Evolutionary conservation across 2,113 vertebrate genomes (phyloP).

Genomic region (Chrysochloris asiatica): DNA sequence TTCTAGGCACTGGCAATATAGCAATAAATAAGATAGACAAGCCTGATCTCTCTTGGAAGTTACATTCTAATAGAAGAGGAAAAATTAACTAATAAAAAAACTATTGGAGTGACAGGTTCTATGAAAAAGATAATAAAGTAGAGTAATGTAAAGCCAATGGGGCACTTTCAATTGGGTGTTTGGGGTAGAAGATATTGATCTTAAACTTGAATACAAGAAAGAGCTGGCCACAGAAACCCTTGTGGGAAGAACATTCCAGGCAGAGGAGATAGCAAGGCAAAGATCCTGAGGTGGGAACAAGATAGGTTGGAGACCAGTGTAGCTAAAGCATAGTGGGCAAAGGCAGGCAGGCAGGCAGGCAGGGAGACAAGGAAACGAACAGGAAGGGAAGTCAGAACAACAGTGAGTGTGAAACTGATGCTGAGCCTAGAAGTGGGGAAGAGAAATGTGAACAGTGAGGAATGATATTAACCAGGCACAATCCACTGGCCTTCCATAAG

Average conservation of each 20-base stretch:
- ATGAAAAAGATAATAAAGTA: neutral
- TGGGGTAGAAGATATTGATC: neutral
- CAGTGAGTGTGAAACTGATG: neutral
- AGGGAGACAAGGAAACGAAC: too few relatives aligned
- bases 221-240: neutral
- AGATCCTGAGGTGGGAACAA: neutral
- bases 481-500: neutral
- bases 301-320: neutral
- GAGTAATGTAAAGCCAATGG: neutral
- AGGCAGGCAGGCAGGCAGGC: too few relatives aligned
- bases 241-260: neutral
- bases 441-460: neutral
- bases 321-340: neutral
- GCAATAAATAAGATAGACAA: neutral
- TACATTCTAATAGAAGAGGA: neutral
- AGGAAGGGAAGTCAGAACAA: neutral
- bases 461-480: neutral
- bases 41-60: neutral
- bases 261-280: neutral
- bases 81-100: conserved; percentile 20
- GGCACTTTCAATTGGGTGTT: neutral
- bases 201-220: neutral
- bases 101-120: neutral
- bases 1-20: neutral
- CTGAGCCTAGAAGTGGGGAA: neutral